Evolutionary conservation across 2,797 vertebrate species (phyloP), one percentile per base, ranked within the genome.

Genomic region (Varecia variegata): DNA sequence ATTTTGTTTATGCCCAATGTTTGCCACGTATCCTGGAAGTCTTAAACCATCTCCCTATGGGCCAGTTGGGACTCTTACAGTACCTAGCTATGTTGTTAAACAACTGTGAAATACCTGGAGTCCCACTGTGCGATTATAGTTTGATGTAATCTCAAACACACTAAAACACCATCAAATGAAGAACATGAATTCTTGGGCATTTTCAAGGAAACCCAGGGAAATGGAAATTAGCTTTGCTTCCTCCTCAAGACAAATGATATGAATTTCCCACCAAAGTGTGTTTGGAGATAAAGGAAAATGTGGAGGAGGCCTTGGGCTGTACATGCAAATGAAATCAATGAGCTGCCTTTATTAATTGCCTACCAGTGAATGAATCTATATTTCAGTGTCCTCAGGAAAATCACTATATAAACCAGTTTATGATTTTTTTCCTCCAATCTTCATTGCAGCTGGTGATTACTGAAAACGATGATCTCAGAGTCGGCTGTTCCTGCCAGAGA

Each of bases 391-490:
- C 96, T 97, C 95, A 79, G 86, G 93, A 97, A 97, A 98, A 98
- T 97, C 94, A 96, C 96, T 98, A 92, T 96, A 98, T 98, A 98
- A 98, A 98, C 71, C 88, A 98, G 98, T 99, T 98, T 98, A 98
- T 98, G 96, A 98, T 98, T 98, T 98, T 98, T 94, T 93, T 90
- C 98, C 97, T 98, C 96, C 94, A 90, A 96, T 98, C 93, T 93
- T 97, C 95, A 97, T 93, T 97, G 98, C 98, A 99, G 98, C 98
- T 99, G 98, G 97, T 79, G 38, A 98, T 98, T 96, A 93, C 97
- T 97, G 97, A 97, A 98, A 98, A 92, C 95, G 98, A 98, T 99
- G 98, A 99, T 98, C 98, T 99, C 99, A 99, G 97, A 98, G 98
- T 97, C 92, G 92, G 95, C 96, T 97, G 96, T 98, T 97, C 94